Conservation (phyloP, 1,140 invertebrate species). For the Aphelinus atriplicis region DNA sequence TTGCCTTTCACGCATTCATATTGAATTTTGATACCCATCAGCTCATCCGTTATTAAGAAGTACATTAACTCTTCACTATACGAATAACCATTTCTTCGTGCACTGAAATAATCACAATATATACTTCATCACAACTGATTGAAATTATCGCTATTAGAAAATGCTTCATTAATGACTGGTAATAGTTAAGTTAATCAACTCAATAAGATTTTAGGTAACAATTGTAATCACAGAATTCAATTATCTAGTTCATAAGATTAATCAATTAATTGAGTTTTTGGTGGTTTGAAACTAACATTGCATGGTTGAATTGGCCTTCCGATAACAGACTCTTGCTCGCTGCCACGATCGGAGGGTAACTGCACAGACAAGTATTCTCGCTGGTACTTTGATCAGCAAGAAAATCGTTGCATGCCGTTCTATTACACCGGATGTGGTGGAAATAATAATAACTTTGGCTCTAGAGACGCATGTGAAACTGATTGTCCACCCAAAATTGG, state of each 20-base stretch:
- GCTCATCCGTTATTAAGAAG: too few species aligned
- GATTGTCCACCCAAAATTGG: conserved; percentile 83
- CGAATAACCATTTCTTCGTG: too few species aligned
- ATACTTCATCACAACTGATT: too few species aligned
- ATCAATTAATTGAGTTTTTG: not conserved
- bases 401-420: conserved; percentile 93
- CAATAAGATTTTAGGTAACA: too few species aligned
- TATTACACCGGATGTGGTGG: conserved; percentile 93
- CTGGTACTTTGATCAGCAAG: conserved; percentile 87
- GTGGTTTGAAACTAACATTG: conserved; percentile 49
- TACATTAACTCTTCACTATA: too few species aligned
- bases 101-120: too few species aligned
- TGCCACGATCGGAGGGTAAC: conserved; percentile 81
- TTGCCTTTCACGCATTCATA: conserved; percentile 10
- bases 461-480: conserved; percentile 79
- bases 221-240: too few species aligned
- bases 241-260: conserved; percentile 17
- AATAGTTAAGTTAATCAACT: too few species aligned
- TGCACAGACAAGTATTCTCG: conserved; percentile 80
- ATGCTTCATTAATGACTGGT: too few species aligned
- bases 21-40: too few species aligned
- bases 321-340: conserved; percentile 78
- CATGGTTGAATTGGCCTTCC: conserved; percentile 57
- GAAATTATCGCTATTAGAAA: too few species aligned
- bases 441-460: conserved; percentile 88